phyloP scores from a whole-genome alignment of 2,888 invertebrate genomes.

The Sicus ferrugineus region DNA sequence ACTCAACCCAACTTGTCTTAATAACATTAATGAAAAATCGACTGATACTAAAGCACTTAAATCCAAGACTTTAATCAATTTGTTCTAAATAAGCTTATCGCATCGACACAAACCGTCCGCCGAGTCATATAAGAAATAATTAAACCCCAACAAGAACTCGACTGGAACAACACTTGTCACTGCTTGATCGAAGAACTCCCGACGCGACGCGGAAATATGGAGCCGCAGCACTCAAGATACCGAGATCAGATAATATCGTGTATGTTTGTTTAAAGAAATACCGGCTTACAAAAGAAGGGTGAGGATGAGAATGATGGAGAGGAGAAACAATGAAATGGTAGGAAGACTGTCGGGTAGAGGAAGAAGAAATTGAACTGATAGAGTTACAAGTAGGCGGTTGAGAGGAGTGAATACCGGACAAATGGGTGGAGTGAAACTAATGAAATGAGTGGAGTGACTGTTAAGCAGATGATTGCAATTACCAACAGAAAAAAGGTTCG shows the following conservation, averaged over 20 bases:
- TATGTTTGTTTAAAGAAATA: conserved; percentile 10
- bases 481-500: too few relatives aligned
- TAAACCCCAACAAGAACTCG: conserved; percentile 8
- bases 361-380: neutral
- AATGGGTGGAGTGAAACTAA: neutral
- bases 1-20: neutral
- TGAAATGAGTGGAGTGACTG: too few relatives aligned
- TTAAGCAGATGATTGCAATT: too few relatives aligned
- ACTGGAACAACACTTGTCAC: conserved; percentile 29
- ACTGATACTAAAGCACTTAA: conserved; percentile 25
- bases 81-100: conserved; percentile 32
- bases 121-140: conserved; percentile 9
- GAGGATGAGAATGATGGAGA: conserved; percentile 2
- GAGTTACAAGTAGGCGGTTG: neutral
- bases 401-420: neutral
- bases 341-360: neutral
- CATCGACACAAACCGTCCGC: conserved; percentile 18
- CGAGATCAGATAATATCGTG: conserved; percentile 37
- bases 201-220: conserved; percentile 37
- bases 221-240: conserved; percentile 42
- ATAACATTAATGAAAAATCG: conserved; percentile 28
- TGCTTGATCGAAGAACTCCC: conserved; percentile 24
- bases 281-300: neutral
- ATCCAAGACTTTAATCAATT: conserved; percentile 32
- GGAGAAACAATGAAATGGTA: neutral